Evolutionary conservation across 2,888 invertebrate species (phyloP).

Genomic region (Empis stercorea): DNA sequence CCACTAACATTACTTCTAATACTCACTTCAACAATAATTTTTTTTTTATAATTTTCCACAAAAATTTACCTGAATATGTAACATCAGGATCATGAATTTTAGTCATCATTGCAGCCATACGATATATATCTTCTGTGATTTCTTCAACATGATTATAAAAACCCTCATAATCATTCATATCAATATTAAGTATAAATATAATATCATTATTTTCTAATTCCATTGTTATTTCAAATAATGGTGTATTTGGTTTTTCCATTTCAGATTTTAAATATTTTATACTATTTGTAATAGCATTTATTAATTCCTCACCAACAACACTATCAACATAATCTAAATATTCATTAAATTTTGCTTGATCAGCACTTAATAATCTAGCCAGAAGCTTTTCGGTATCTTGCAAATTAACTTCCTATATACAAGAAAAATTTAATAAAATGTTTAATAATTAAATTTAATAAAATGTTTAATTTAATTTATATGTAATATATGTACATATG

Average conservation of each 20-base stretch:
- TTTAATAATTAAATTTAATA: too few relatives aligned
- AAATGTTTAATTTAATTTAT: too few relatives aligned
- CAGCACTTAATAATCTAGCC: conserved; percentile 13
- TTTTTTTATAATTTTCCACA: too few relatives aligned
- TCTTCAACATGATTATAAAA: conserved; percentile 53
- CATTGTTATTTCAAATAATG: conserved; percentile 60
- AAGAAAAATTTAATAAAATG: too few relatives aligned
- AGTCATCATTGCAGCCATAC: conserved; percentile 57
- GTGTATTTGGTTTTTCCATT: conserved; percentile 24
- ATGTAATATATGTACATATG: too few relatives aligned
- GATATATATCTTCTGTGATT: conserved; percentile 63
- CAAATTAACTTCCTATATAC: background rate
- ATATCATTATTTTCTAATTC: conserved; percentile 62
- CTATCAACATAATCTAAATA: conserved; percentile 55
- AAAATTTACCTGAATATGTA: too few relatives aligned
- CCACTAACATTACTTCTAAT: too few relatives aligned
- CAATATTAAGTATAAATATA: conserved; percentile 54
- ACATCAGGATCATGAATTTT: conserved; percentile 30
- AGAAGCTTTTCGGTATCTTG: conserved; percentile 11
- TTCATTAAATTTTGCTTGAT: conserved; percentile 24
- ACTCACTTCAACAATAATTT: too few relatives aligned
- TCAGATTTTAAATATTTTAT: conserved; percentile 25
- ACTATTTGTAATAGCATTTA: conserved; percentile 38
- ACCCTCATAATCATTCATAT: conserved; percentile 34
- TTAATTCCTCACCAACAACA: conserved; percentile 44